These are phyloP conservation scores for Lathronympha strigana DNA, from an alignment of 2,888 invertebrate species.

Conservation along the genomic window DNA sequence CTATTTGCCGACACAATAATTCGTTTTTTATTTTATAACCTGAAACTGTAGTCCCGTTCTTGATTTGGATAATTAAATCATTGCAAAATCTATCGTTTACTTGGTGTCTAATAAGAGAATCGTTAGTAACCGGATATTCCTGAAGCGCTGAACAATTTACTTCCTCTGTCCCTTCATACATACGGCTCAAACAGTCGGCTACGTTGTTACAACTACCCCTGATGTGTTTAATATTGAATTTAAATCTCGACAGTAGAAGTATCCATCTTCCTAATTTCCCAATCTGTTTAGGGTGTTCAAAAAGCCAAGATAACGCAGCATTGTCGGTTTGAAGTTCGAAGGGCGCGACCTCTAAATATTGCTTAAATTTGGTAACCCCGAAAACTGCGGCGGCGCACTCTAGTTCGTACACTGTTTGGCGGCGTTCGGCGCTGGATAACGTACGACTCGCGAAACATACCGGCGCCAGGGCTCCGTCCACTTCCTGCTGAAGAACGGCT, in stretches of 20 bases:
- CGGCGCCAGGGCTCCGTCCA: conserved; percentile 27
- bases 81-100: conserved; percentile 15
- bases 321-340: conserved; percentile 33
- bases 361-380: conserved; percentile 29
- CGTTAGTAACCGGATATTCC: conserved; percentile 12
- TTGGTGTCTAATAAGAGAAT: conserved; percentile 2
- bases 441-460: conserved; percentile 30
- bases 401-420: conserved; percentile 19
- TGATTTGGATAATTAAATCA: conserved; percentile 14
- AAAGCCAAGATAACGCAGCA: conserved; percentile 32
- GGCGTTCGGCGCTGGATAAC: conserved; percentile 17
- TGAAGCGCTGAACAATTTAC: conserved; percentile 6
- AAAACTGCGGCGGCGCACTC: conserved; percentile 33
- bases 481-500: conserved; percentile 30
- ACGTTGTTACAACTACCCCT: conserved; percentile 9
- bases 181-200: conserved; percentile 15
- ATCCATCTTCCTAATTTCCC: conserved; percentile 25
- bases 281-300: conserved; percentile 30
- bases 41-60: background rate
- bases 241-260: conserved; percentile 7
- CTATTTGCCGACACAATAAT: conserved; percentile 10
- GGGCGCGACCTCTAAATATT: conserved; percentile 23
- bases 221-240: conserved; percentile 24
- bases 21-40: conserved; percentile 23
- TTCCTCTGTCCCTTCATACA: conserved; percentile 10